A percentile compares a stretch with the other conserved stretches of the same genome.
Evolutionary conservation across 2,888 invertebrate genomes (phyloP).

Genomic region (Hemicrepidius hirtus): DNA sequence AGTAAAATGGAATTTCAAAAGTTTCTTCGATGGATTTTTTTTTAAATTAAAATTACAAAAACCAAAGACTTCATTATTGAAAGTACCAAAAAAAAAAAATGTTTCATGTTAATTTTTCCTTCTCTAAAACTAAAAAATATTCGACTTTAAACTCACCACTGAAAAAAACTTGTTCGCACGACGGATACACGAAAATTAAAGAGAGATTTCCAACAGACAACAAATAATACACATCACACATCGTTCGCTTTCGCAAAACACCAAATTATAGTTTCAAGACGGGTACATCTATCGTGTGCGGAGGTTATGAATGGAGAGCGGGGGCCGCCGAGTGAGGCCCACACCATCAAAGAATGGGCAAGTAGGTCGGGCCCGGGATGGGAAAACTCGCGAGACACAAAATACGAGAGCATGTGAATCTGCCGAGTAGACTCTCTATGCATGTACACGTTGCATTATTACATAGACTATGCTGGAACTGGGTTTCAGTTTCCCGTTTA

Average conservation of each 20-base stretch:
- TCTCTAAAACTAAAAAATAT: not conserved
- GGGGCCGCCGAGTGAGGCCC: conserved; percentile 34
- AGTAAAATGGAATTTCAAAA: no score
- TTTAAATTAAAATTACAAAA: no score
- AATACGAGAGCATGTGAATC: conserved; percentile 16
- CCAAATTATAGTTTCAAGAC: conserved; percentile 34
- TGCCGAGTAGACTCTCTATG: not conserved
- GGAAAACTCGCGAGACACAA: conserved; percentile 43
- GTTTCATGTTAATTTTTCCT: no score
- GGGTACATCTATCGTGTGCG: conserved; percentile 12
- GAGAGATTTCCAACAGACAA: not conserved
- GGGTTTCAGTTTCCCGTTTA: conserved; percentile 10
- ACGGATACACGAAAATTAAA: not conserved
- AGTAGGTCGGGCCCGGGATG: conserved; percentile 42
- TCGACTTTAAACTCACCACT: no score
- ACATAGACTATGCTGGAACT: not conserved
- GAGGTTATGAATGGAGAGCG: conserved; percentile 44
- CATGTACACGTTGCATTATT: not conserved
- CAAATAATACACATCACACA: no score
- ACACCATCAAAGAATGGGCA: conserved; percentile 41
- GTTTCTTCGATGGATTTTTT: no score
- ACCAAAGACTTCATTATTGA: no score
- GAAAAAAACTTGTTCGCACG: no score
- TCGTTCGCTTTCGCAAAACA: conserved; percentile 35
- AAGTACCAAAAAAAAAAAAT: no score